Base-by-base conservation (phyloP, 2,113 vertebrate species). In the Noturus placidus region DNA sequence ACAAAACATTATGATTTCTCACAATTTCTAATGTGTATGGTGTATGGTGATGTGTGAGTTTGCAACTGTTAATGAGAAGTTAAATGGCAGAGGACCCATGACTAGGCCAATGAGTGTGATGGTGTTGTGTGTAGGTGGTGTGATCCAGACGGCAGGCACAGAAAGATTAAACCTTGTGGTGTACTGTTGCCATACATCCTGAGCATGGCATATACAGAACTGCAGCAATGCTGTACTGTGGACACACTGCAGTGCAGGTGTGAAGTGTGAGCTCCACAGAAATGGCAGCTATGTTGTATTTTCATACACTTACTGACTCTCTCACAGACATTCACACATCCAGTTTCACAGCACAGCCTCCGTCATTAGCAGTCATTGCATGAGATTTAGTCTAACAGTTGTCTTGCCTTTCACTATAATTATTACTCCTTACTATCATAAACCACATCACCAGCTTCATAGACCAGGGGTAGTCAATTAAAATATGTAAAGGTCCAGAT, bases 61-160 rank as follows among this genome's bases (percentile, higher is more conserved):
- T 84, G 72, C 77, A 82, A 61, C 72, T 61, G 54, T 15, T 67
- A 83, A 83, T 30, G 42, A 15, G 61, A 35, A 63, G 11, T 56
- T 50, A 63, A 42, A 77, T 76, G 54, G 20, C 56, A 76, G 33
- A 33, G 25, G n/a, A 52, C 56, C 56, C 69, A 52, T 87, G 50
- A 33, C 27, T 65, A 30, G 63, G 9, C 56, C 22, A 5, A 22
- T 81, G n/a, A 63, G n/a, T 82, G 77, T 69, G 52, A 17, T 54
- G 27, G 50, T 63, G 35, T 50, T 50, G 42, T 35, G 82, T 85
- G 82, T 70, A 61, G 50, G 84, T 82, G 78, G 52, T 90, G 82
- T 76, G 65, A 86, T 69, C 56, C 20, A 69, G 30, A 65, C 38
- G 2, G 46, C 20, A 35, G n/a, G n/a, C 79, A 65, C 38, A 82